A percentile compares a stretch with the other conserved stretches of the same genome.
Conservation (phyloP, 2,888 invertebrate species). For the Standfussiana lucernea region DNA sequence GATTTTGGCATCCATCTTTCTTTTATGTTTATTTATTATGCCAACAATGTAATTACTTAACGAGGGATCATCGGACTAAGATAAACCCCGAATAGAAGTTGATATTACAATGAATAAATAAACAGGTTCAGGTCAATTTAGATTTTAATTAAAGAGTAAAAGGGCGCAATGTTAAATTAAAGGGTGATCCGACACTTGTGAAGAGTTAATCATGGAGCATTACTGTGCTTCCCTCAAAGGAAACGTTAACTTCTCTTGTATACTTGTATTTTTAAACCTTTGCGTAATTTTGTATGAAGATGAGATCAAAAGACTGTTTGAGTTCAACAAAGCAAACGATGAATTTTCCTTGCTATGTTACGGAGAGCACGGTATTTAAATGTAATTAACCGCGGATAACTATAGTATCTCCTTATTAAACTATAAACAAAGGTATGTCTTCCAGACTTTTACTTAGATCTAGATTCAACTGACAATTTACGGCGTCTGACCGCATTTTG, state of each 20-base stretch:
- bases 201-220: constrained; percentile 47
- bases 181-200: constrained; percentile 37
- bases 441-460: background rate
- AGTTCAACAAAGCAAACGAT: background rate
- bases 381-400: background rate
- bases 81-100: constrained; percentile 40
- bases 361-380: background rate
- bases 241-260: constrained; percentile 6
- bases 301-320: constrained; percentile 26
- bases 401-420: background rate
- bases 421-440: background rate
- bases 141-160: constrained; percentile 60
- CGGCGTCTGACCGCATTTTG: constrained; percentile 18
- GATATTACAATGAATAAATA: constrained; percentile 58
- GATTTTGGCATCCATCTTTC: constrained; percentile 33
- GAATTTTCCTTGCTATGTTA: background rate
- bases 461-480: constrained; percentile 3
- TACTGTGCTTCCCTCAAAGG: constrained; percentile 32
- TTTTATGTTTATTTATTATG: constrained; percentile 34
- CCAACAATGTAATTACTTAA: constrained; percentile 30
- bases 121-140: constrained; percentile 48
- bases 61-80: constrained; percentile 18
- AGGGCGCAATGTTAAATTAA: constrained; percentile 38
- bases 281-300: background rate
- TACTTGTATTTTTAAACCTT: constrained; percentile 17